Evolutionary conservation across 1,140 invertebrate genomes (phyloP).

Genomic region (Rhyzopertha dominica): DNA sequence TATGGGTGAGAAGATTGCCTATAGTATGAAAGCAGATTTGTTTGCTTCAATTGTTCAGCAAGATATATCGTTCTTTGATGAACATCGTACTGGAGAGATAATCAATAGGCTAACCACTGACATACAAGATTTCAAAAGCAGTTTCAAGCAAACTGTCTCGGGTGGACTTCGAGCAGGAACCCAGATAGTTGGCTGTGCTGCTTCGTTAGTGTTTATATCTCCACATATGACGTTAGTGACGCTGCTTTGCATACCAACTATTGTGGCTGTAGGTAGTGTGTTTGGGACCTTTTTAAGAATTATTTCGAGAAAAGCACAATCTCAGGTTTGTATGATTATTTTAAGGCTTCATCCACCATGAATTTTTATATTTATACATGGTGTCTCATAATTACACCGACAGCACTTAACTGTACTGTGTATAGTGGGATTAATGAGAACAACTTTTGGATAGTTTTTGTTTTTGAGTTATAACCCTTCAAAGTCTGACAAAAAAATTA

Average conservation of each 20-base stretch:
- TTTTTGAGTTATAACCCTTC: no score
- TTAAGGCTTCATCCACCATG: no score
- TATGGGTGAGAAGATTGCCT: constrained; percentile 81
- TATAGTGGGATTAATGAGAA: no score
- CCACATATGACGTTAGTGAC: constrained; percentile 82
- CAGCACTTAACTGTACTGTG: no score
- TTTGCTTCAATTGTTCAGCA: constrained; percentile 81
- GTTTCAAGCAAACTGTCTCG: constrained; percentile 87
- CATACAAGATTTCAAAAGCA: constrained; percentile 95
- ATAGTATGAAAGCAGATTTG: constrained; percentile 71
- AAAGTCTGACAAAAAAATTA: no score
- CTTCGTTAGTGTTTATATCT: constrained; percentile 76
- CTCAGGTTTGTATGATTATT: no score
- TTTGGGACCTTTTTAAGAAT: constrained; percentile 68
- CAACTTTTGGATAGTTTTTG: no score
- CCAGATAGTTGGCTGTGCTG: constrained; percentile 76
- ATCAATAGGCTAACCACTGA: constrained; percentile 87
- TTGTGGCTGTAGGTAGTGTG: constrained; percentile 71
- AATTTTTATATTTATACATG: no score
- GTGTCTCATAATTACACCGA: no score
- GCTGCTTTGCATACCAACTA: constrained; percentile 72
- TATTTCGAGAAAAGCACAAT: constrained; percentile 70
- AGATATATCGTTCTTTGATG: constrained; percentile 89
- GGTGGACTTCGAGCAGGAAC: constrained; percentile 80
- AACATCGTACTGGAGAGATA: constrained; percentile 84